These are phyloP conservation scores for Heliocidaris tuberculata DNA, from an alignment of 35 echinoderm and acorn worm genomes.

Conservation along the genomic window DNA sequence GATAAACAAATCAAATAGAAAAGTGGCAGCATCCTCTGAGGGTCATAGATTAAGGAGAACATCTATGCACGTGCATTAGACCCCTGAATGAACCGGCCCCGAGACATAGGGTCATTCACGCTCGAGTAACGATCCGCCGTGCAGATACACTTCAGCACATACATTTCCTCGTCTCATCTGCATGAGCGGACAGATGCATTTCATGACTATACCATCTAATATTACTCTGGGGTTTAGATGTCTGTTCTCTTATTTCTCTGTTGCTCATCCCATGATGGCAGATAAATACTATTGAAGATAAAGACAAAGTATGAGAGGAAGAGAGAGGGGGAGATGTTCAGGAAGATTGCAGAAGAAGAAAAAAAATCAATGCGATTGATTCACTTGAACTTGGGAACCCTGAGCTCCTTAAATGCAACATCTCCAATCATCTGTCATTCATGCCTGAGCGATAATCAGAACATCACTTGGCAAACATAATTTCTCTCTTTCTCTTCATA, in stretches of 20 bases:
- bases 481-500: conserved; percentile 24
- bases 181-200: background rate
- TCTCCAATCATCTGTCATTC: background rate
- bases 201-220: background rate
- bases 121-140: background rate
- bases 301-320: background rate
- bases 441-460: background rate
- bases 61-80: background rate
- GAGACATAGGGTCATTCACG: background rate
- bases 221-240: background rate
- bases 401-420: background rate
- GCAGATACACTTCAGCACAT: background rate
- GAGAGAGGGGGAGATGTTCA: background rate
- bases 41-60: background rate
- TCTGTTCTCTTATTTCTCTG: background rate
- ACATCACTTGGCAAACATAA: background rate
- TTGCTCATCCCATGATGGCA: background rate
- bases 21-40: background rate
- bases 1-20: background rate
- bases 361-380: background rate
- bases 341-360: background rate
- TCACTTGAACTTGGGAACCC: background rate
- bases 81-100: background rate
- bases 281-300: background rate
- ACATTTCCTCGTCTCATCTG: background rate